A percentile compares a stretch with the other conserved stretches of the same genome.
Conservation (phyloP, 2,797 vertebrate species). For the Chaunax sp. region DNA sequence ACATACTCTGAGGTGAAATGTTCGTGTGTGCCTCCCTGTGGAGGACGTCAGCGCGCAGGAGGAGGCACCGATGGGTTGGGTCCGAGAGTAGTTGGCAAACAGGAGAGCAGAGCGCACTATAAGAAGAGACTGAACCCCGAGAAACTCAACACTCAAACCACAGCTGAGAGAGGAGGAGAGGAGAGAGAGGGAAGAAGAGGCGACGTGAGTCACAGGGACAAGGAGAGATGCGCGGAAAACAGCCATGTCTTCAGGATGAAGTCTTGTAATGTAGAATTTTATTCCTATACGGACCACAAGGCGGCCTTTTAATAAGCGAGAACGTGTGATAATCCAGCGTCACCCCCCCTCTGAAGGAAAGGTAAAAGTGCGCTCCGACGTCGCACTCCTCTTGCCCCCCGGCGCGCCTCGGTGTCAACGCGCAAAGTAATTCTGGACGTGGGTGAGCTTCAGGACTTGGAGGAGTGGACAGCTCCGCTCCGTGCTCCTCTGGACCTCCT, state of each 20-base stretch:
- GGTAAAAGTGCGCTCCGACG: conserved; percentile 49
- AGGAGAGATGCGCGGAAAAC: conserved; percentile 1
- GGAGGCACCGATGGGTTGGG: conserved; percentile 77
- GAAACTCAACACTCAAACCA: conserved; percentile 64
- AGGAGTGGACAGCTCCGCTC: conserved; percentile 75
- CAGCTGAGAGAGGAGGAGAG: conserved; percentile 28
- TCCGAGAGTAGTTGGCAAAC: conserved; percentile 62
- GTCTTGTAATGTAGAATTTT: conserved; percentile 25
- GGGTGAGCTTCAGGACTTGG: conserved; percentile 74
- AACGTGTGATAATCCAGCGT: conserved; percentile 3
- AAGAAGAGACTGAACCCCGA: conserved; percentile 67
- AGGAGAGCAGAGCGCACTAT: conserved; percentile 70
- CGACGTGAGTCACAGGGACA: conserved; percentile 10
- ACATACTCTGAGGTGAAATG: conserved; percentile 23
- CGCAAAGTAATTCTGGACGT: conserved; percentile 52
- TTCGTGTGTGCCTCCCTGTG: conserved; percentile 59
- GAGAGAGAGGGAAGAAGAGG: conserved; percentile 9
- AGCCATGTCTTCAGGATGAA: conserved; percentile 39
- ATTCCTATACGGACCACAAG: conserved; percentile 1
- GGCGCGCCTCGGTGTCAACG: conserved; percentile 43
- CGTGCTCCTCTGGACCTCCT: conserved; percentile 46
- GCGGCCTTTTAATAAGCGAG: neutral
- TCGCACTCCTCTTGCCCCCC: conserved; percentile 35
- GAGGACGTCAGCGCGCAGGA: conserved; percentile 74
- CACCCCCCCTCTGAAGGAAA: conserved; percentile 9